Evolutionary conservation across 1,140 invertebrate species (phyloP), one percentile per base, ranked within the genome.

Genomic region (Diprion similis): DNA sequence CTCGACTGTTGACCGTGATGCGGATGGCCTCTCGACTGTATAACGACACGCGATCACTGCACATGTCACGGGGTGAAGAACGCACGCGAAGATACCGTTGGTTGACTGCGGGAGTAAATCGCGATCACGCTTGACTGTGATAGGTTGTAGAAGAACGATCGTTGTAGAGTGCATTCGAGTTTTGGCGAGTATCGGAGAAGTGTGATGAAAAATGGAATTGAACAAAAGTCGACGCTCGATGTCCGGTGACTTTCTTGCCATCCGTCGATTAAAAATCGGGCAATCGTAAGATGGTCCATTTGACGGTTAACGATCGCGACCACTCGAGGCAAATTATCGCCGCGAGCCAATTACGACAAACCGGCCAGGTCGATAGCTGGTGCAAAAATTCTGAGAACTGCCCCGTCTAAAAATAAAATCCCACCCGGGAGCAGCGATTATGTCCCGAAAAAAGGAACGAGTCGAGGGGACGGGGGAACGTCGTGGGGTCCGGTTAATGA

Each of bases 391-490:
- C 84, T 78, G 79, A 84, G 85, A 88, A 88, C 84, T 80, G 79
- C 76, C 81, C 76, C 70, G 74, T 81, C 85, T 87, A 86, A 86
- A 87, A 88, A 85, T 86, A 87, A 84, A 76, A 86, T 85, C 84
- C 85, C 84, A 86, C 84, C 85, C 83, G 84, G 82, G 86, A 84
- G 84, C 84, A 79, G 77, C 79, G 83, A 87, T 87, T 86, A 85
- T 84, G 81, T 81, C 81, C 83, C 80, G 78, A 84, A 84, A 87
- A 82, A 76, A 71, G 45, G 71, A 73, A 73, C 46, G 66, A 73
- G 66, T 46, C 19, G 66, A 64, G 13, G 68, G 75, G 73, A 37
- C 71, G 70, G 73, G 66, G 72, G 74, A 46, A 48, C 24, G 18
- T 66, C 64, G 24, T 10, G 80, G 76, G 76, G 79, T 71, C 76